Conservation (phyloP, 2,797 vertebrate genomes). For the Poeciliopsis presidionis region DNA sequence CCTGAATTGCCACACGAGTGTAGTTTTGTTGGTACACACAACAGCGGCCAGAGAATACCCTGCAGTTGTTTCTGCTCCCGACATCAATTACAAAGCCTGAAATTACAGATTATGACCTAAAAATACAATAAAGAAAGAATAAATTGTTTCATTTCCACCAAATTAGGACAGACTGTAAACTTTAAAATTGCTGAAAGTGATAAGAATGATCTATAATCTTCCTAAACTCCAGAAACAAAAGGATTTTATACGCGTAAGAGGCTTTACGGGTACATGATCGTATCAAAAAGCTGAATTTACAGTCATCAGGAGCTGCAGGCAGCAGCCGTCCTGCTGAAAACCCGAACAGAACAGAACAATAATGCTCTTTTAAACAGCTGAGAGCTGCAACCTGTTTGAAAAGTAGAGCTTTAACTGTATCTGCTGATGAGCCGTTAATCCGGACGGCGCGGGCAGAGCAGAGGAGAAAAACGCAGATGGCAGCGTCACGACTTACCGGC, state of each 20-base stretch:
- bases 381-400: conserved; percentile 83
- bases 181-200: conserved; percentile 1
- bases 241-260: conserved; percentile 27
- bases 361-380: conserved; percentile 79
- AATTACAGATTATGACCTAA: conserved; percentile 30
- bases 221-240: conserved; percentile 23
- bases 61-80: conserved; percentile 23
- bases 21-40: conserved; percentile 14
- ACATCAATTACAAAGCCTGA: conserved; percentile 45
- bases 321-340: conserved; percentile 52
- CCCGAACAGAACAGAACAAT: conserved; percentile 72
- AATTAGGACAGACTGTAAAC: not conserved
- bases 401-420: conserved; percentile 80
- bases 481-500: conserved; percentile 43
- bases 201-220: conserved; percentile 11
- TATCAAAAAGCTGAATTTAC: conserved; percentile 11
- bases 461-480: conserved; percentile 3
- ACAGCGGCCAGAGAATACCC: conserved; percentile 21
- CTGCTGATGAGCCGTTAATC: conserved; percentile 80
- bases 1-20: conserved; percentile 27
- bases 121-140: conserved; percentile 16
- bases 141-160: conserved; percentile 1
- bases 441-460: conserved; percentile 34
- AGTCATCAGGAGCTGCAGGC: conserved; percentile 55
- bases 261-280: conserved; percentile 39